Percentiles rank a stretch among this genome's conserved stretches.
Evolutionary conservation across 2,797 vertebrate species (phyloP).

Genomic region (Fundulus diaphanus): DNA sequence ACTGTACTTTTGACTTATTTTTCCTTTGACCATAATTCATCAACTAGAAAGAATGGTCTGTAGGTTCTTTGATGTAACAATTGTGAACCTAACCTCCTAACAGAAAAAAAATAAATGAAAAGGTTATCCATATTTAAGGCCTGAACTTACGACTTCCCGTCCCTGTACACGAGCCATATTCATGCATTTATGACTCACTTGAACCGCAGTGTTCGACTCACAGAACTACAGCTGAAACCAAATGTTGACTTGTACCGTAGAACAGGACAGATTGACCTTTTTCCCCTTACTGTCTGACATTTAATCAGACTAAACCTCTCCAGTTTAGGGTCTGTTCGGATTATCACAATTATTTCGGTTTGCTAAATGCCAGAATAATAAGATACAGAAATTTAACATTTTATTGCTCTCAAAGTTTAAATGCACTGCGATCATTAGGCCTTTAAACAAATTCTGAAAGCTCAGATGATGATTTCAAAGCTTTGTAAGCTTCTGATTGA

Average conservation of each 20-base stretch:
- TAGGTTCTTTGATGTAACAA: background rate
- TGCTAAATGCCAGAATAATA: background rate
- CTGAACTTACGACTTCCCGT: background rate
- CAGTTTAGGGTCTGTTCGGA: background rate
- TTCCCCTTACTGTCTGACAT: background rate
- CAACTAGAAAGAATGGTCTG: background rate
- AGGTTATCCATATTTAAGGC: background rate
- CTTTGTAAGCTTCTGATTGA: too few species aligned
- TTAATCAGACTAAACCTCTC: background rate
- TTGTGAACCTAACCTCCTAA: background rate
- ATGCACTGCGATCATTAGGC: too few species aligned
- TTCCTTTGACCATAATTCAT: background rate
- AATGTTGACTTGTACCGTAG: background rate
- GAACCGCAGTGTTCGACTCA: background rate
- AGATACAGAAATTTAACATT: background rate
- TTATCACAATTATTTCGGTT: background rate
- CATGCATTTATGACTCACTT: background rate
- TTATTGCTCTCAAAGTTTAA: too few species aligned
- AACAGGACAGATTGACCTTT: background rate
- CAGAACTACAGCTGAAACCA: background rate
- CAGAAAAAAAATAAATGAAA: background rate
- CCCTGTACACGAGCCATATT: background rate
- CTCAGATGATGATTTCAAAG: too few species aligned
- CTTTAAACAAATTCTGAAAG: too few species aligned
- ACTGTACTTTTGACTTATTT: background rate